Percentiles rank a stretch among this genome's conserved stretches.
Evolutionary conservation across 2,888 invertebrate species (phyloP).

Genomic region (Hemithea aestivaria): DNA sequence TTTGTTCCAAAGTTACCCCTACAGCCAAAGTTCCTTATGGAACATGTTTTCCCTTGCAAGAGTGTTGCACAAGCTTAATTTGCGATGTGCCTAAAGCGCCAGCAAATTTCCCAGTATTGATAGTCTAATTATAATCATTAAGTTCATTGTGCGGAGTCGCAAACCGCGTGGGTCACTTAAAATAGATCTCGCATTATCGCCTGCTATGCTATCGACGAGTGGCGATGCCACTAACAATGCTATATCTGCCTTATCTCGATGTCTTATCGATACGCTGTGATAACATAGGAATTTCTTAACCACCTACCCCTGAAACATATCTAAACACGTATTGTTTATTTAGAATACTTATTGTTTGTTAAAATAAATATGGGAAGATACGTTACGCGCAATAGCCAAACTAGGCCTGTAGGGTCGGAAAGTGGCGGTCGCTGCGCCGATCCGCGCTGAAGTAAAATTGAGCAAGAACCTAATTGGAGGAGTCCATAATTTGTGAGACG

Average conservation of each 20-base stretch:
- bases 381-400: no score
- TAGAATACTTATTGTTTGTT: no score
- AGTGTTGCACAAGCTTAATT: background rate
- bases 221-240: constrained; percentile 29
- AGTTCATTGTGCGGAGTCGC: constrained; percentile 21
- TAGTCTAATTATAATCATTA: constrained; percentile 3
- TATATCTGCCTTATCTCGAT: constrained; percentile 34
- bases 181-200: constrained; percentile 38
- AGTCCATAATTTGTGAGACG: no score
- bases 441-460: no score
- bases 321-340: background rate
- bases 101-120: background rate
- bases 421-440: no score
- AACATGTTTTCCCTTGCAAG: no score
- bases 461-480: no score
- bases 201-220: constrained; percentile 20
- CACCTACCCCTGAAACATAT: constrained; percentile 1
- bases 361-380: no score
- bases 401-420: no score
- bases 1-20: no score
- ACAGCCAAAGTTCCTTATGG: no score
- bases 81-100: background rate
- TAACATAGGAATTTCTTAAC: constrained; percentile 25
- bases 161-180: constrained; percentile 45
- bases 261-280: constrained; percentile 34